Evolutionary conservation across 1,140 invertebrate species (phyloP), one percentile per base, ranked within the genome.

Genomic region (Drosophila elegans): DNA sequence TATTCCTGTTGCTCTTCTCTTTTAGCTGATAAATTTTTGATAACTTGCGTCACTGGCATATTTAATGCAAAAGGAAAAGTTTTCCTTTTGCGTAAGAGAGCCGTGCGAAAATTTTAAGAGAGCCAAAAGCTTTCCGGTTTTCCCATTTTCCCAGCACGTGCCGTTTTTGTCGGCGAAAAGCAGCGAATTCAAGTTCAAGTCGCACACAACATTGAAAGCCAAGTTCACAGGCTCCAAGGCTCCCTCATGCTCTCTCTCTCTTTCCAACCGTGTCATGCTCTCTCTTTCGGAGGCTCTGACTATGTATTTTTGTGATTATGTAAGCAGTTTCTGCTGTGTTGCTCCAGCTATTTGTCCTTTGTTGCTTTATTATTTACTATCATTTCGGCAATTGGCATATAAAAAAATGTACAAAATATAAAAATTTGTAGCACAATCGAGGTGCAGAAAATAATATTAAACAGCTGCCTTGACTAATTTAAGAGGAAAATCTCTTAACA

Each of bases 1-100:
- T 72, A 60, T 67, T 79, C 54, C 51, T 80, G 67, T 74, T 64
- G 60, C 77, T 80, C 46, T 45, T 78, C 49, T 61, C 78, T 56
- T 64, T 85, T 60, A 11, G n/a, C n/a, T 59, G 42, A 78, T 78
- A 57, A 83, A 89, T 84, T 54, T 89, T 90, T 89, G 56, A 89
- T 84, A 64, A 90, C 84, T 89, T 89, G 84, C 84, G 84, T 89
- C 84, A 89, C 84, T 74, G 53, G 77, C 77, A 84, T 80, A 68
- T 78, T 74, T 72, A 72, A 71, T 89, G 78, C 72, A 36, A 57
- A 42, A 62, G 62, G 7, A 49, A 63, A 38, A 27, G 41, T 53
- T 51, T 42, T 21, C 25, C 3, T 1, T 1, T 27, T 27, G 39
- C 25, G 12, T 32, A 56, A 64, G 74, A 74, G 73, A 49, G 29